These are phyloP conservation scores for Tachysurus fulvidraco DNA, from an alignment of 2,113 vertebrate genomes.

Conservation along the genomic window DNA sequence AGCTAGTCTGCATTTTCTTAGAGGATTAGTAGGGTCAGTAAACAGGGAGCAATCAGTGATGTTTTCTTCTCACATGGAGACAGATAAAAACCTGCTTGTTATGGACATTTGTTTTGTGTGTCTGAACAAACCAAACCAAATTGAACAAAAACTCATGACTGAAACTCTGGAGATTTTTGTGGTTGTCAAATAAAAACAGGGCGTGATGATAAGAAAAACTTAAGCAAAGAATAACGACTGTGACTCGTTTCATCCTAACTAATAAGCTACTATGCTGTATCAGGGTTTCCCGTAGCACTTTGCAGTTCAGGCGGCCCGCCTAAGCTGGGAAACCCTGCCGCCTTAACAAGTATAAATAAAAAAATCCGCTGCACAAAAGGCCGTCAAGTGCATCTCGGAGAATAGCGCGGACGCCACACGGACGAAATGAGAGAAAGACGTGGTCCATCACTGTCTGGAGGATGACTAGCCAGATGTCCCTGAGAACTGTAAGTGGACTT, in stretches of 20 bases:
- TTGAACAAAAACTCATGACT: not conserved
- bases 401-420: no score
- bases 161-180: not conserved
- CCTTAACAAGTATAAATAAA: no score
- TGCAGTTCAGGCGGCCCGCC: no score
- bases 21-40: not conserved
- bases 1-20: not conserved
- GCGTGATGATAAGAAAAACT: not conserved
- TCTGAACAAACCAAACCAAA: not conserved
- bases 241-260: not conserved
- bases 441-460: no score
- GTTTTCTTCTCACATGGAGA: not conserved
- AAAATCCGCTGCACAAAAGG: no score
- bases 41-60: not conserved
- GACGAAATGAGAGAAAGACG: no score
- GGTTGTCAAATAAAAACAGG: not conserved
- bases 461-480: no score
- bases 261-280: not conserved
- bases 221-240: not conserved
- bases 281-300: no score
- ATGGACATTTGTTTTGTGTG: not conserved
- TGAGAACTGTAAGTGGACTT: no score
- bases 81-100: not conserved
- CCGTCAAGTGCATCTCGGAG: no score
- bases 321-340: no score